These are phyloP conservation scores for Deilephila porcellus DNA, from an alignment of 2,888 invertebrate genomes.

Conservation along the genomic window DNA sequence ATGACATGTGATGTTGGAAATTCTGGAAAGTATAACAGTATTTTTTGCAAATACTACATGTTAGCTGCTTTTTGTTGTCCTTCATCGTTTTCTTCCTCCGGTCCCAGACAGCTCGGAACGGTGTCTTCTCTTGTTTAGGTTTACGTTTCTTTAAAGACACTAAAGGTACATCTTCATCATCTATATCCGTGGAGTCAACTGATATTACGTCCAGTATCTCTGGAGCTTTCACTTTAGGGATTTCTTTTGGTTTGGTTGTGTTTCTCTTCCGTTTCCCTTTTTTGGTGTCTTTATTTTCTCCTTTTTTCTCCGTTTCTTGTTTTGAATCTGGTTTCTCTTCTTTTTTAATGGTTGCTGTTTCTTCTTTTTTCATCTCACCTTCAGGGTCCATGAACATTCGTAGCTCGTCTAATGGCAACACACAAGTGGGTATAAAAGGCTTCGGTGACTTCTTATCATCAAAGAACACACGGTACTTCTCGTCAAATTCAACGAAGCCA, in stretches of 20 bases:
- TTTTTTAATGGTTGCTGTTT: background rate
- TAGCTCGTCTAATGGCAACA: slow-evolving; percentile 36
- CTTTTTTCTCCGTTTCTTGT: slow-evolving; percentile 46
- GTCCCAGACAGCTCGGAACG: slow-evolving; percentile 6
- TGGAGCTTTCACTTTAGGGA: slow-evolving; percentile 29
- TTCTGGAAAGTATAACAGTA: slow-evolving; percentile 75
- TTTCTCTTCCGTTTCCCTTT: slow-evolving; percentile 25
- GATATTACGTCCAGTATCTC: slow-evolving; percentile 27
- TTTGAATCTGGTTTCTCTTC: slow-evolving; percentile 55
- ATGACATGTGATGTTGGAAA: slow-evolving; percentile 67
- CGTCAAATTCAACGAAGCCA: slow-evolving; percentile 73
- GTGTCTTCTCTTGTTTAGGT: slow-evolving; percentile 28
- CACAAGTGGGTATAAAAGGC: slow-evolving; percentile 53
- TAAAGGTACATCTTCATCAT: slow-evolving; percentile 63
- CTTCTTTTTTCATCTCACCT: background rate
- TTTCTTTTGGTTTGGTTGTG: slow-evolving; percentile 23
- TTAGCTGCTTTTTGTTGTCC: slow-evolving; percentile 50
- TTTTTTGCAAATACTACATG: slow-evolving; percentile 65
- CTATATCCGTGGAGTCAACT: slow-evolving; percentile 47
- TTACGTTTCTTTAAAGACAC: slow-evolving; percentile 43
- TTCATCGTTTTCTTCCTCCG: slow-evolving; percentile 27
- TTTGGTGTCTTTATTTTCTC: slow-evolving; percentile 33
- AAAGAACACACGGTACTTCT: slow-evolving; percentile 71
- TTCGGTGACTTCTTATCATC: slow-evolving; percentile 63
- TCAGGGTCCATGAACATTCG: slow-evolving; percentile 32